Base-by-base conservation (phyloP, 2,888 invertebrate genomes). In the Troides helena region DNA sequence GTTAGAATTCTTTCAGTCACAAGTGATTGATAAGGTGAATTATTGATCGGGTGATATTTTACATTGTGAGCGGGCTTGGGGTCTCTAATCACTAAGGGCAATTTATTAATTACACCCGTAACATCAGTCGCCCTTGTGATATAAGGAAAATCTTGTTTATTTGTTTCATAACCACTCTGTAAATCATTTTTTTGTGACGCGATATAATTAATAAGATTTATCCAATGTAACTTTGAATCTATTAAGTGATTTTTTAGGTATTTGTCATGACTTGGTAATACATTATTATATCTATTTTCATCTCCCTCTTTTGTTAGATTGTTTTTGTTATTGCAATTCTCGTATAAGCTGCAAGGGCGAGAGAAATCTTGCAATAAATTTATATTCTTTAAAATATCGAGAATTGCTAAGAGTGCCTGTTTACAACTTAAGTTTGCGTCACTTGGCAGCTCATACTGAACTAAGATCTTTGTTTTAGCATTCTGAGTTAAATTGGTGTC, bases 391-490 rank as follows among this genome's bases (percentile, higher is more conserved):
- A 70, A 53, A 59, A 70, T 53, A 63, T 63, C 25, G 7, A 67
- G 70, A 17, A 70, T 67, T 21, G 53, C 21, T n/a, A 17, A 17
- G 6, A 70, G 70, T 1, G 66, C 61, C 5, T 67, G 21, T 53
- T 67, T 70, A 36, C 67, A 70, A 63, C n/a, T 63, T 1, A 63
- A 4, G 17, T 67, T 60, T 18, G 36, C 14, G 5, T 58, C 62
- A 25, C 59, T 59, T 5, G 70, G 70, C 18, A 70, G 36, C 50
- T 70, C 62, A 30, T 70, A 70, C 17, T 63, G 39, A 60, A 70
- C 66, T 23, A 56, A 39, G 25, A 70, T 25, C 36, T 70, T 70
- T 39, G 66, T 70, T 67, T 67, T 66, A 10, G 56, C 17, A 17
- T 67, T 50, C 1, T 36, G 46, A 6, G 59, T 62, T 12, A 66